phyloP scores from a whole-genome alignment of 2,113 vertebrate species.

The Paratilapia polleni region DNA sequence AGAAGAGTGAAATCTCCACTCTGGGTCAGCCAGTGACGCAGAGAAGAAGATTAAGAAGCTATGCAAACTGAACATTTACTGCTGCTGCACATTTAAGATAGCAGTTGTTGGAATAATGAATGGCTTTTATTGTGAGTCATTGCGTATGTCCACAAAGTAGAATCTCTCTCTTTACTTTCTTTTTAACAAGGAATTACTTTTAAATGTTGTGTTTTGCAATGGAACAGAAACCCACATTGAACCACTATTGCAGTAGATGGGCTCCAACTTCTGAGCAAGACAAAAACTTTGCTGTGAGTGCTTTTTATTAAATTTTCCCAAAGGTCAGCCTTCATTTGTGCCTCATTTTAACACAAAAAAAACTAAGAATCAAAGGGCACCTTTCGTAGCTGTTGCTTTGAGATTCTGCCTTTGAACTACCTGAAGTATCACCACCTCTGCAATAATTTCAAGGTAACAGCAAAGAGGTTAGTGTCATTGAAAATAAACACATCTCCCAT shows the following conservation, averaged over 20 bases:
- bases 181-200: not conserved
- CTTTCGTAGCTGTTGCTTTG: not conserved
- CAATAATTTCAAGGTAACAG: not conserved
- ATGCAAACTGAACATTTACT: not conserved
- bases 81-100: not conserved
- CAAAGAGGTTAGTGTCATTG: not conserved
- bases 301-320: not conserved
- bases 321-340: not conserved
- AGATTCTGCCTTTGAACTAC: not conserved
- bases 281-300: not conserved
- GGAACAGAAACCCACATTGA: not conserved
- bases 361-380: not conserved
- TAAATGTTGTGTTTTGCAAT: not conserved
- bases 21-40: not conserved
- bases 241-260: not conserved
- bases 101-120: not conserved
- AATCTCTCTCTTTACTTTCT: not conserved
- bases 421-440: not conserved
- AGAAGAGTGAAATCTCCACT: constrained; percentile 1
- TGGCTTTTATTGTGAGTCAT: not conserved
- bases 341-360: not conserved
- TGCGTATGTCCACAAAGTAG: not conserved
- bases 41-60: not conserved
- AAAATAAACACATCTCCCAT: constrained; percentile 4
- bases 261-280: not conserved